Conservation (phyloP, 1,140 invertebrate species). For the Panagrolaimus sp. region DNA sequence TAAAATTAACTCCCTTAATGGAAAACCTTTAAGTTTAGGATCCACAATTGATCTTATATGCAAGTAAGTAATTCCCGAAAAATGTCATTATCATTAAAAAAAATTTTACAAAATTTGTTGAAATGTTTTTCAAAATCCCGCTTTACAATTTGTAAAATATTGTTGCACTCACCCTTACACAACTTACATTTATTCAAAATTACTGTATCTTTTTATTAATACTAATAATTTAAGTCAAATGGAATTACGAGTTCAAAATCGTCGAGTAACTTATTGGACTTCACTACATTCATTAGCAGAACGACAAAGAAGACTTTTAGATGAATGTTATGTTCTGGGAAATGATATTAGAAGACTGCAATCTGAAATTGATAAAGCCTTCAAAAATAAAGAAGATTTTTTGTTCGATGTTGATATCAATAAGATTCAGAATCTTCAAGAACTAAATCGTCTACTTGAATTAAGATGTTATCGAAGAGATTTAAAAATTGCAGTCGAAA, state of each 20-base stretch:
- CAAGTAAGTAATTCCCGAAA: too few species aligned
- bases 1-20: slow-evolving; percentile 82
- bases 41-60: not conserved
- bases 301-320: not conserved
- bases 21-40: slow-evolving; percentile 56
- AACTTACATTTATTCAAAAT: too few species aligned
- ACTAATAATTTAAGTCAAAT: not conserved
- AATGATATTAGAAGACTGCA: not conserved
- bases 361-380: not conserved
- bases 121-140: too few species aligned
- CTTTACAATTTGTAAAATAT: too few species aligned
- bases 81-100: too few species aligned
- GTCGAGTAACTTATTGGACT: not conserved
- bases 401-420: slow-evolving; percentile 10
- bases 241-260: slow-evolving; percentile 12
- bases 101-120: too few species aligned
- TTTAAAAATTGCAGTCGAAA: slow-evolving; percentile 11
- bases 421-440: not conserved
- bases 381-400: not conserved
- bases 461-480: not conserved
- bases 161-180: too few species aligned
- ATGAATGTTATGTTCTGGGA: not conserved
- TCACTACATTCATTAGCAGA: not conserved
- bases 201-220: too few species aligned
- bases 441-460: not conserved